phyloP scores from a whole-genome alignment of 1,140 invertebrate genomes.

The Drosophila ananassae region DNA sequence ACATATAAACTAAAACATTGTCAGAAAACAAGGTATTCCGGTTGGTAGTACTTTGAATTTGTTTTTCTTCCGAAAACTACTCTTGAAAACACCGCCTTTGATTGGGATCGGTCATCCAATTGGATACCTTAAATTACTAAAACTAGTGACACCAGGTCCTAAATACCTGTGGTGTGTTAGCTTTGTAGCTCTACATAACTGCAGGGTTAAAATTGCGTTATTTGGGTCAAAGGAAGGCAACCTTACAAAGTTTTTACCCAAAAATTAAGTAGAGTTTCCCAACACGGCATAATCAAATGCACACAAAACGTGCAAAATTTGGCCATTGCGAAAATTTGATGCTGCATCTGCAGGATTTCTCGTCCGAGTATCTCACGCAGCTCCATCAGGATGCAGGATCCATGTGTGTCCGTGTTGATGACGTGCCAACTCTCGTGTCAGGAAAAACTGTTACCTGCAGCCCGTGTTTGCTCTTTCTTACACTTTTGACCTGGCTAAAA shows the following conservation, averaged over 20 bases:
- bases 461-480: conserved; percentile 24
- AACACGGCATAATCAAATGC: conserved; percentile 43
- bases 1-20: too few relatives aligned
- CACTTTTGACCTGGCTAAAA: conserved; percentile 1
- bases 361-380: conserved; percentile 14
- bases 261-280: neutral
- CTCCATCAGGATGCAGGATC: conserved; percentile 9
- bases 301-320: conserved; percentile 60
- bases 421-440: conserved; percentile 30
- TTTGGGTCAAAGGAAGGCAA: too few relatives aligned
- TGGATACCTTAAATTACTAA: too few relatives aligned
- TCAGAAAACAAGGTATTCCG: too few relatives aligned
- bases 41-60: too few relatives aligned
- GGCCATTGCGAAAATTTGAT: conserved; percentile 21
- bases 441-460: conserved; percentile 28
- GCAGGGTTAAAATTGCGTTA: too few relatives aligned
- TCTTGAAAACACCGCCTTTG: too few relatives aligned
- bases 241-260: neutral
- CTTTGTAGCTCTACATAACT: too few relatives aligned
- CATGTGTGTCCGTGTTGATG: conserved; percentile 39
- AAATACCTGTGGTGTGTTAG: too few relatives aligned
- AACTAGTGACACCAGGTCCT: too few relatives aligned
- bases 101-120: too few relatives aligned
- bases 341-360: conserved; percentile 35
- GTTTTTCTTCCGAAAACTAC: too few relatives aligned